Evolutionary conservation across 2,113 vertebrate genomes (phyloP).

Genomic region (Megatriorchis doriae): DNA sequence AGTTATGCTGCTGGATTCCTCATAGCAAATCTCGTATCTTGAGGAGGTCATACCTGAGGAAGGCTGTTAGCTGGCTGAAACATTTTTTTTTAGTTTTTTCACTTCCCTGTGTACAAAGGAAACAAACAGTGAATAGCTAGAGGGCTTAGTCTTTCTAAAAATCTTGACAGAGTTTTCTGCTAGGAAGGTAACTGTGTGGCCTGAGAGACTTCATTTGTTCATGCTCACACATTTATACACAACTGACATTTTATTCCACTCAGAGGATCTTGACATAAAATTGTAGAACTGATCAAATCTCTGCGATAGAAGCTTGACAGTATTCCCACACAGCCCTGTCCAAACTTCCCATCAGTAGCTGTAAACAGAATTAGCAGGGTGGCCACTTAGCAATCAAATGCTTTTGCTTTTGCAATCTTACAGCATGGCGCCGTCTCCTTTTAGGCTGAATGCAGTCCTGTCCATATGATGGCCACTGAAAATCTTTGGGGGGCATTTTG

Average conservation of each 20-base stretch:
- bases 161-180: not conserved
- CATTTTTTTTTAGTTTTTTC: conserved; percentile 69
- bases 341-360: not conserved
- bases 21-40: not conserved
- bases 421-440: conserved; percentile 86
- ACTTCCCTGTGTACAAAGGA: conserved; percentile 64
- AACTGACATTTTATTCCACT: not conserved
- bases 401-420: conserved; percentile 69
- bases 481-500: conserved; percentile 68
- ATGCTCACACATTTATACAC: not conserved
- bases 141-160: not conserved
- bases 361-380: conserved; percentile 26
- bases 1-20: conserved; percentile 39
- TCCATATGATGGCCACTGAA: conserved; percentile 82
- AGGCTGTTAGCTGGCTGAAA: conserved; percentile 70
- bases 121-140: conserved; percentile 2
- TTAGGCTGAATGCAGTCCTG: conserved; percentile 89
- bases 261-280: not conserved
- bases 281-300: not conserved
- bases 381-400: conserved; percentile 44
- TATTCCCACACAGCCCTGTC: not conserved
- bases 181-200: not conserved
- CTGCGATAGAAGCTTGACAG: not conserved
- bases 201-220: not conserved
- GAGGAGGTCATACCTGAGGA: conserved; percentile 71